Evolutionary conservation across 2,888 invertebrate genomes (phyloP), one percentile per base, ranked within the genome.

Genomic region (Aleiodes alternator): DNA sequence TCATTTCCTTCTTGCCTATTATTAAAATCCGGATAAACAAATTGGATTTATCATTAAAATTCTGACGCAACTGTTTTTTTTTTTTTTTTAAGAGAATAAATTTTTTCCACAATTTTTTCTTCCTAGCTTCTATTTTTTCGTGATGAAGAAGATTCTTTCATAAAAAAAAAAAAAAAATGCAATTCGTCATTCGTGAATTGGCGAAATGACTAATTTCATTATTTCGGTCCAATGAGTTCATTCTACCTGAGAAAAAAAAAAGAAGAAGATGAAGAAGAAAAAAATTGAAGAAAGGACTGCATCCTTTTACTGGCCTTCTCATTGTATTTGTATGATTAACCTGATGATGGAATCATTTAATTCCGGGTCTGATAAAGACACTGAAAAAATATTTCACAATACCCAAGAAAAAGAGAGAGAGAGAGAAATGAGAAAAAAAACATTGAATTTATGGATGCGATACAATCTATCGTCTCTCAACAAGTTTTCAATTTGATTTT

Each of bases 381-480:
- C 14, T 64, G 43, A 64, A 64, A 64, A 64, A 64, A 23, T 23
- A 23, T 64, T 23, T 43, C 23, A 43, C 16, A 23, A 64, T 16
- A 51, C 8, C 56, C 66, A 29, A 38, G 56, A 68, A 43, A 16
- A 48, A 9, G 57, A 69, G 29, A 6, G 34, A 34, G 34, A 34
- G 2, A 23, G 23, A 23, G 23, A 23, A 23, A 23, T 23, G 23
- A 23, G 2, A n/a, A 57, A 57, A 61, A 68, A 12, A 38, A 43
- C 16, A 57, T 68, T 72, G 70, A 57, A 66, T 23, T 43, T 38
- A 66, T 34, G 43, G 70, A 69, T 71, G 43, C 16, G 71, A 59
- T 68, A 69, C 56, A n/a, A 64, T 72, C 74, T 31, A 51, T 69
- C 29, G 29, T 71, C 72, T 75, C 72, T 61, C 76, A 72, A 72